These are phyloP conservation scores for Acanthaster planci DNA, from an alignment of 35 echinoderm and acorn worm species.

Conservation along the genomic window DNA sequence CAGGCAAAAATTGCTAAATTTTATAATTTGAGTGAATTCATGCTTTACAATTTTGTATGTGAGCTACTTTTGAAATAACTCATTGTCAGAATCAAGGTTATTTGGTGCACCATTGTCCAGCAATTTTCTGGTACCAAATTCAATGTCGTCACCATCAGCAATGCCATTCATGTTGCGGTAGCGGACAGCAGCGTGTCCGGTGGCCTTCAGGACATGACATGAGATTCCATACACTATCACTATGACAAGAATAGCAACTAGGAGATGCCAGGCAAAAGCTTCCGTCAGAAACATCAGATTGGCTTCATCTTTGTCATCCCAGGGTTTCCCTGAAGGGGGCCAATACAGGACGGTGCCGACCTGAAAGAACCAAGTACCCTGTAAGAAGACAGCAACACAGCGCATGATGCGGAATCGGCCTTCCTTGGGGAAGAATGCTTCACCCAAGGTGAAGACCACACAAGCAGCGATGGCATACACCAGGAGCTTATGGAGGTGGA, in stretches of 20 bases:
- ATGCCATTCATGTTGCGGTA: conserved; percentile 59
- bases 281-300: conserved; percentile 79
- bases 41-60: too few relatives aligned
- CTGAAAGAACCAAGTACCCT: conserved; percentile 96
- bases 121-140: not conserved
- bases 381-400: conserved; percentile 57
- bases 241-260: conserved; percentile 70
- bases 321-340: conserved; percentile 70
- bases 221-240: conserved; percentile 62
- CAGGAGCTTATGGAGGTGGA: conserved; percentile 67
- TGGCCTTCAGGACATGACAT: conserved; percentile 46
- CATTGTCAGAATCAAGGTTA: not conserved
- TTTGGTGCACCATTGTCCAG: conserved; percentile 15
- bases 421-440: conserved; percentile 57
- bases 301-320: conserved; percentile 58
- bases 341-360: conserved; percentile 74
- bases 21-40: too few relatives aligned
- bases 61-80: not conserved
- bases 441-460: conserved; percentile 48
- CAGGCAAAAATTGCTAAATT: too few relatives aligned
- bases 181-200: conserved; percentile 46
- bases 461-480: conserved; percentile 71
- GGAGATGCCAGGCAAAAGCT: conserved; percentile 82
- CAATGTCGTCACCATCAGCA: not conserved
- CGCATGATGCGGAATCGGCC: conserved; percentile 63